A percentile compares a stretch with the other conserved stretches of the same genome.
phyloP scores from a whole-genome alignment of 2,113 vertebrate genomes.

The Anoura caudifer region DNA sequence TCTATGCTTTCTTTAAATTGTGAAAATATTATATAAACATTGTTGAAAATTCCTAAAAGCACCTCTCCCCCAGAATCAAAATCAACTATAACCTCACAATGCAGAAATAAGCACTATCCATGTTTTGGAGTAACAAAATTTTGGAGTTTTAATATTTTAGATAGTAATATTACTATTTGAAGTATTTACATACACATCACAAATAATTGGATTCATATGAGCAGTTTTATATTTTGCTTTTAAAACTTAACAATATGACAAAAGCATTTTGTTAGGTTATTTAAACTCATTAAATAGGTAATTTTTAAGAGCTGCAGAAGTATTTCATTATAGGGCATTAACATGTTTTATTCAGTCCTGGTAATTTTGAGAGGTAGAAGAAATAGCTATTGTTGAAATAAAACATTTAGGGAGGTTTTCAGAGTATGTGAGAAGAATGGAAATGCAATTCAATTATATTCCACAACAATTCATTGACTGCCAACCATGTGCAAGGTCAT shows the following conservation, averaged over 20 bases:
- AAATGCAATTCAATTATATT: not conserved
- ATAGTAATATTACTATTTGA: not conserved
- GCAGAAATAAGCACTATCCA: not conserved
- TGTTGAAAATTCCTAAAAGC: not conserved
- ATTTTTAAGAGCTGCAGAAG: not conserved
- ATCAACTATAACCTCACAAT: not conserved
- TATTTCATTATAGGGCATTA: not conserved
- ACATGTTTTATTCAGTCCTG: constrained; percentile 7
- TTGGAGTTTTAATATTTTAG: not conserved
- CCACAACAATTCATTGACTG: not conserved
- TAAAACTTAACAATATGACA: not conserved
- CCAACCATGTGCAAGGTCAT: not conserved
- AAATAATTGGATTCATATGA: not conserved
- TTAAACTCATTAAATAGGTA: constrained; percentile 12
- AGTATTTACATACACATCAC: not conserved
- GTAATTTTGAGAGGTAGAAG: constrained; percentile 24
- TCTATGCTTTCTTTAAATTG: not conserved
- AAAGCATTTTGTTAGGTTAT: not conserved
- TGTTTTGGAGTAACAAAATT: not conserved
- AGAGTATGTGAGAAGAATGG: not conserved
- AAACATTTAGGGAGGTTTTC: not conserved
- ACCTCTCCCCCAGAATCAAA: not conserved
- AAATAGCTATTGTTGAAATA: not conserved
- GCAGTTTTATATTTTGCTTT: not conserved
- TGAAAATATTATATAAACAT: not conserved